Evolutionary conservation across 2,888 invertebrate genomes (phyloP).

Genomic region (Mythimna lalbum): DNA sequence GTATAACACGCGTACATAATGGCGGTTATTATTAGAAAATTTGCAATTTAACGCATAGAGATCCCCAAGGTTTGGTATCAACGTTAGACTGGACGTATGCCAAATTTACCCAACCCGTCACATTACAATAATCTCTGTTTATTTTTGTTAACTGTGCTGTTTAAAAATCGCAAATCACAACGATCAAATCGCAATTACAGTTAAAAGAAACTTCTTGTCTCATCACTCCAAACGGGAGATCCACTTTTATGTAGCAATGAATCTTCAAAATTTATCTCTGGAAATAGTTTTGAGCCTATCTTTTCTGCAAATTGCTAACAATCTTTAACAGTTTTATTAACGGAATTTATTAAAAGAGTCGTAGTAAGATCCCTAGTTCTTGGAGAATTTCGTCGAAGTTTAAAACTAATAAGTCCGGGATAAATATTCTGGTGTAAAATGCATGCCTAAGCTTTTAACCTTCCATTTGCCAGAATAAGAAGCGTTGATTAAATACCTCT

Average conservation of each 20-base stretch:
- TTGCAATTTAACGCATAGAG: slow-evolving; percentile 71
- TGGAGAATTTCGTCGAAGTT: neutral
- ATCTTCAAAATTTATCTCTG: slow-evolving; percentile 41
- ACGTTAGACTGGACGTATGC: slow-evolving; percentile 74
- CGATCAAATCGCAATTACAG: slow-evolving; percentile 60
- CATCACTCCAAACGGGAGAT: slow-evolving; percentile 34
- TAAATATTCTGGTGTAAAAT: slow-evolving; percentile 32
- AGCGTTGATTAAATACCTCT: slow-evolving; percentile 1
- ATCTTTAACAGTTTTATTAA: slow-evolving; percentile 20
- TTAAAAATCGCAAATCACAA: slow-evolving; percentile 70
- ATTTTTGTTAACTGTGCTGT: slow-evolving; percentile 75
- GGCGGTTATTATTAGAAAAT: slow-evolving; percentile 66
- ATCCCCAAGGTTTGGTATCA: slow-evolving; percentile 79
- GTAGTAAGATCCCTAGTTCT: slow-evolving; percentile 22
- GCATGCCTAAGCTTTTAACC: slow-evolving; percentile 20
- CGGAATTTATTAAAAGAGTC: slow-evolving; percentile 33
- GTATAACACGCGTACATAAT: slow-evolving; percentile 61
- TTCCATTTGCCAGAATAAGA: slow-evolving; percentile 32
- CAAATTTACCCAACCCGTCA: slow-evolving; percentile 75
- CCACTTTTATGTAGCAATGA: slow-evolving; percentile 31
- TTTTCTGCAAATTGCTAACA: slow-evolving; percentile 35
- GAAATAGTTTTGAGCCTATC: slow-evolving; percentile 29
- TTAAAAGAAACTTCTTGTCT: slow-evolving; percentile 47
- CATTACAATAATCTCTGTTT: slow-evolving; percentile 75
- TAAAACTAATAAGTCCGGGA: slow-evolving; percentile 25